A percentile compares a stretch with the other conserved stretches of the same genome.
Evolutionary conservation across 2,113 vertebrate genomes (phyloP).

Genomic region (Nicator chloris): DNA sequence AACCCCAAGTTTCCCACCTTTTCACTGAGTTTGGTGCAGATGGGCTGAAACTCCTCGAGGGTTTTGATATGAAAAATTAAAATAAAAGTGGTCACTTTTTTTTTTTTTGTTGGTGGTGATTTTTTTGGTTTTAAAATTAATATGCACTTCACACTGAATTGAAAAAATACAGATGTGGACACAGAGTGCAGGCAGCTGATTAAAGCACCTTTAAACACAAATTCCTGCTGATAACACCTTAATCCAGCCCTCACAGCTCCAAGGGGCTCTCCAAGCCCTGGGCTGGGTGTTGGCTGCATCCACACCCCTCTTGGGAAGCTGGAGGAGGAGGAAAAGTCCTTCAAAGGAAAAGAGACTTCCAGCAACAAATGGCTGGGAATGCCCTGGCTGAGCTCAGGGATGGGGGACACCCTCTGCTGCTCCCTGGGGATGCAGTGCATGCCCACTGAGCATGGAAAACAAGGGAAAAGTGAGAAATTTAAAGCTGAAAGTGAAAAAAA

Average conservation of each 20-base stretch:
- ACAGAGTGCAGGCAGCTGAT: background rate
- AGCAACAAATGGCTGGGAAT: background rate
- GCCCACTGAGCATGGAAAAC: accelerated
- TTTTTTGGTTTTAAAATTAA: background rate
- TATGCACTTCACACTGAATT: accelerated
- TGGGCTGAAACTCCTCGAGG: accelerated
- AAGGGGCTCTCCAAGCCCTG: background rate
- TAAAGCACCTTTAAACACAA: background rate
- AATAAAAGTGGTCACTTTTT: background rate
- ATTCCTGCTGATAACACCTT: background rate
- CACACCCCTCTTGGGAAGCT: background rate
- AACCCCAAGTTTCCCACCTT: background rate
- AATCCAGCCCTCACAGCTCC: background rate
- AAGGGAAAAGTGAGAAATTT: background rate
- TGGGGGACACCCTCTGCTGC: background rate
- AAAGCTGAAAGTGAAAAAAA: background rate
- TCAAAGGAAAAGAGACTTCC: background rate
- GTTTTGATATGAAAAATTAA: background rate
- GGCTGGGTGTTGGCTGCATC: background rate
- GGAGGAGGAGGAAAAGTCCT: background rate
- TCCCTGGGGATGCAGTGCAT: accelerated
- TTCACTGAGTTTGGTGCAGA: background rate
- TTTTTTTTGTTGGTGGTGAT: no score
- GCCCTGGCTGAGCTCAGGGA: background rate
- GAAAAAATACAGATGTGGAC: background rate